Percentiles rank a stretch among this genome's conserved stretches.
phyloP scores from a whole-genome alignment of 1,140 invertebrate species.

The Palaemon carinicauda region DNA sequence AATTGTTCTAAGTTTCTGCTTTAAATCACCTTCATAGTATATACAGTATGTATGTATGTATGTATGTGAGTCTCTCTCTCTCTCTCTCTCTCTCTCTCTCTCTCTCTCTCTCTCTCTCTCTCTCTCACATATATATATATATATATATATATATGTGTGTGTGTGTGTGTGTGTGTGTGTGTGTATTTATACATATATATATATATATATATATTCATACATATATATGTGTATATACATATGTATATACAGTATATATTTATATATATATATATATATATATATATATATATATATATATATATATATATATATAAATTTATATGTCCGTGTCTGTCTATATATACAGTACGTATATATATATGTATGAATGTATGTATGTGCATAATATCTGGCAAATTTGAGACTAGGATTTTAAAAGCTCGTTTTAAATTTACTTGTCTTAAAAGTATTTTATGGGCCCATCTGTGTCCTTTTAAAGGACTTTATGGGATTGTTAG shows the following conservation, averaged over 20 bases:
- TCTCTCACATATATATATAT: no score
- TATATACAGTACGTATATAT: not conserved
- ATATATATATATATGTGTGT: not conserved
- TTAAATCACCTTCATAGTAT: no score
- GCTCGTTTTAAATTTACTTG: no score
- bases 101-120: no score
- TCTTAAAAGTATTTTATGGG: no score
- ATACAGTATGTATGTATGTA: no score
- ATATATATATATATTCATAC: not conserved
- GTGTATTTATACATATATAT: not conserved
- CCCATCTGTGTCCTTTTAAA: no score
- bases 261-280: not conserved
- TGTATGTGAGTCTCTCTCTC: no score
- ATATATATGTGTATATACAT: not conserved
- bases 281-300: not conserved
- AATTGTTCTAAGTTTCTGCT: no score
- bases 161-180: not conserved
- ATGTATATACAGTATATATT: not conserved
- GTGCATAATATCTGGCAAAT: not conserved
- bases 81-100: no score
- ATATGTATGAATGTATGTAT: not conserved
- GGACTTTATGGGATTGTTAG: no score
- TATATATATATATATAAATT: not conserved
- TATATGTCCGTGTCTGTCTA: not conserved
- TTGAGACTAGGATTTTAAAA: no score